Percentiles rank a stretch among this genome's conserved stretches.
Conservation (phyloP, 2,888 invertebrate species). For the Athripsodes cinereus region DNA sequence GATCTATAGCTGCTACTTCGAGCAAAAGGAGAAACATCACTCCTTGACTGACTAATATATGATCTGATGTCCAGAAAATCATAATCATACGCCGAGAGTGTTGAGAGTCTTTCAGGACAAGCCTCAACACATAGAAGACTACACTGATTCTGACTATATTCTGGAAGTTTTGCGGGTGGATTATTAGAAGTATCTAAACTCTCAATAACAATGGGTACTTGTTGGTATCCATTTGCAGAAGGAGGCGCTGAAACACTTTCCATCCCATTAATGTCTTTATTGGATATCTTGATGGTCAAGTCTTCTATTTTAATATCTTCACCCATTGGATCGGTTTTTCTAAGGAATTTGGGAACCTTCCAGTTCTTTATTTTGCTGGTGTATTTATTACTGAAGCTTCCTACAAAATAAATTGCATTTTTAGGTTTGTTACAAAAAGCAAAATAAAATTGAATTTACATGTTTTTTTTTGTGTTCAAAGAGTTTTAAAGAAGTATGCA, state of each 20-base stretch:
- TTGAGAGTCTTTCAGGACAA: conserved; percentile 35
- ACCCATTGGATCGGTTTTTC: conserved; percentile 51
- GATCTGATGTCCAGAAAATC: conserved; percentile 67
- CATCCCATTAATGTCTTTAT: conserved; percentile 28
- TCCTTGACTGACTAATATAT: conserved; percentile 66
- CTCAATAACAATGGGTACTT: conserved; percentile 61
- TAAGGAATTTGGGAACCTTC: conserved; percentile 63
- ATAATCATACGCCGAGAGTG: conserved; percentile 48
- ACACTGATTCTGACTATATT: conserved; percentile 31
- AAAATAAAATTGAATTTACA: too few relatives aligned
- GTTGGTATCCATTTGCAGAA: conserved; percentile 49
- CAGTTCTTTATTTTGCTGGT: conserved; percentile 57
- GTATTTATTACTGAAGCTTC: conserved; percentile 53
- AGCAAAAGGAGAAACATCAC: conserved; percentile 65
- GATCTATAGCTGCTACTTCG: conserved; percentile 66
- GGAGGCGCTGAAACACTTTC: conserved; percentile 28
- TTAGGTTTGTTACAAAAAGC: too few relatives aligned
- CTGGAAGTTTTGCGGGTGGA: conserved; percentile 32
- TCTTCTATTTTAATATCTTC: conserved; percentile 34
- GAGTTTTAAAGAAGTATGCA: too few relatives aligned
- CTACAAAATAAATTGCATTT: too few relatives aligned
- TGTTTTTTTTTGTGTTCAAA: too few relatives aligned
- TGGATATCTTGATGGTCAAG: conserved; percentile 35
- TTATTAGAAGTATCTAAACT: conserved; percentile 42
- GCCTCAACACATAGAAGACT: conserved; percentile 47